A percentile compares a stretch with the other conserved stretches of the same genome.
Conservation (phyloP, 2,113 vertebrate genomes). For the Corvus hawaiiensis region DNA sequence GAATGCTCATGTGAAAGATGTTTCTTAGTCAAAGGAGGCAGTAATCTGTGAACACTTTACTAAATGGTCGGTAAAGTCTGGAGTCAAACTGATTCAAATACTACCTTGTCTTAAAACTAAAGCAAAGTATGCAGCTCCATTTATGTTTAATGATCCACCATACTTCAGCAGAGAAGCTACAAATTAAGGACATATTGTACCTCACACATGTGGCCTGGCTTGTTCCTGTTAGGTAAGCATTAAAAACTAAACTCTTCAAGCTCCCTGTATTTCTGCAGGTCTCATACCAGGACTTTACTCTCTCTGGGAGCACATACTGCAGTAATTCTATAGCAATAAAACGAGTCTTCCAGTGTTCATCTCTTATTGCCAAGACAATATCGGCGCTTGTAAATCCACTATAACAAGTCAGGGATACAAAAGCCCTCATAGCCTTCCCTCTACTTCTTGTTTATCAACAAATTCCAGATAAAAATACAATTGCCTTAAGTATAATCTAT, state of each 20-base stretch:
- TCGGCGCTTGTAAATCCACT: background rate
- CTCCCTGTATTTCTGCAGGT: background rate
- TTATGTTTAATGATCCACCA: background rate
- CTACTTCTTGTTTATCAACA: background rate
- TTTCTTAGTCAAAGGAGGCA: background rate
- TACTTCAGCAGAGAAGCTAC: background rate
- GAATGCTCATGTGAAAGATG: rapidly evolving
- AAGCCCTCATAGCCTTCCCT: background rate
- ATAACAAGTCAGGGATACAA: background rate
- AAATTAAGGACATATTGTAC: background rate
- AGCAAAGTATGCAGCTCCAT: background rate
- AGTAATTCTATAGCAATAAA: background rate
- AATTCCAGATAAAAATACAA: background rate
- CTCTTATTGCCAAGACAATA: background rate
- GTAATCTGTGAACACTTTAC: background rate
- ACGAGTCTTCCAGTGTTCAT: background rate
- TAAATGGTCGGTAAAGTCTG: background rate
- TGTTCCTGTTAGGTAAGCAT: background rate
- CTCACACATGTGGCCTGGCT: background rate
- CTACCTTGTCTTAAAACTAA: background rate
- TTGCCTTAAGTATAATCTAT: background rate
- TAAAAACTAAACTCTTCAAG: background rate
- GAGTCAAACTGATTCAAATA: background rate
- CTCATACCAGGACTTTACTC: background rate
- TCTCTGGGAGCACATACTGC: background rate